Evolutionary conservation across 2,797 vertebrate genomes (phyloP).

Genomic region (Mus caroli): DNA sequence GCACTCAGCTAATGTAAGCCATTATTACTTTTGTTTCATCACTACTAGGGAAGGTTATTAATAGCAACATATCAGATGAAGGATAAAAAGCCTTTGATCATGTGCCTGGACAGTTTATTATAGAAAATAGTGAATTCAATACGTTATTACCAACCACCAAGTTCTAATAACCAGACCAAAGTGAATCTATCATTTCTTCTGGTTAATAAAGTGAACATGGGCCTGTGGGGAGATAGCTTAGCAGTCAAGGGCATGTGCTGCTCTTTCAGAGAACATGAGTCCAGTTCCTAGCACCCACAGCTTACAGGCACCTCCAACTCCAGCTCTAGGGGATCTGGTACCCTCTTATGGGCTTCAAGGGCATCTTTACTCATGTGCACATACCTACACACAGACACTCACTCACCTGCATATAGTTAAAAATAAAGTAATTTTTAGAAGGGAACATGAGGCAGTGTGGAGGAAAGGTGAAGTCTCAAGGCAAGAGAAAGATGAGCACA

Average conservation of each 20-base stretch:
- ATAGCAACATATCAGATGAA: neutral
- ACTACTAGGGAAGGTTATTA: neutral
- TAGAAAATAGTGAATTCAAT: conserved; percentile 29
- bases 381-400: neutral
- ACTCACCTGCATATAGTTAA: neutral
- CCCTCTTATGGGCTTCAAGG: neutral
- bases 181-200: neutral
- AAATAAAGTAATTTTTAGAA: neutral
- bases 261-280: neutral
- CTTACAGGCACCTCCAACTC: neutral
- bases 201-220: neutral
- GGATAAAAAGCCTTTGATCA: conserved; percentile 38
- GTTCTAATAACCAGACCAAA: neutral
- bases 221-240: neutral
- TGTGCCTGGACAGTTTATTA: neutral
- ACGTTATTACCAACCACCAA: neutral
- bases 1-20: neutral
- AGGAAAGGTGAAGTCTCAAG: neutral
- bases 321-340: neutral
- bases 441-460: neutral
- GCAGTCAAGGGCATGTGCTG: too few relatives aligned
- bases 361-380: neutral
- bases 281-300: neutral
- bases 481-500: neutral
- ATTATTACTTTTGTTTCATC: conserved; percentile 3